Evolutionary conservation across 2,888 invertebrate species (phyloP), one percentile per base, ranked within the genome.

Genomic region (Patella caerulea): DNA sequence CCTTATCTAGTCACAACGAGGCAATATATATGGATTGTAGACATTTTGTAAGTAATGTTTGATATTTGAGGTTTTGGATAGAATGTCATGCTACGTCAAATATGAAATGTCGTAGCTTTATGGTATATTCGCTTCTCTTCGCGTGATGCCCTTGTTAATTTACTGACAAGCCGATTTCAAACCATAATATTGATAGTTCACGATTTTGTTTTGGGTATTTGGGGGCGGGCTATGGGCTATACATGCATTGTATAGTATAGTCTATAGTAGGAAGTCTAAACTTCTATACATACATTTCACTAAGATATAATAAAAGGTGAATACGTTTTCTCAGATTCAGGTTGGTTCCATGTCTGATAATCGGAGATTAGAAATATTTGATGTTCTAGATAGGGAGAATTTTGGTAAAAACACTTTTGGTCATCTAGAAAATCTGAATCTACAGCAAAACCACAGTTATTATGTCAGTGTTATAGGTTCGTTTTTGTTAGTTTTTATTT

Each of bases 1-100:
- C 83, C n/a, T 56, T 86, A 45, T 86, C 86, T 14, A 77, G 79
- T 74, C 65, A 80, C n/a, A 73, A 79, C 12, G 76, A 78, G 15
- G 79, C 83, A 53, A 81, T 75, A 14, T 77, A 78, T 65, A 78
- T 76, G 45, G 77, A 75, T 65, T 85, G 84, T 81, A 83, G 81
- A 80, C 71, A 59, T 71, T 86, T 79, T 81, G 85, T 85, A 81
- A 84, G 84, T 83, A 69, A 29, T 29, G 3, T 29, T 29, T 29
- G 29, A 29, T 29, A 29, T 29, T 29, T 29, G 29, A 29, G 29
- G 29, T 29, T 5, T 17, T 12, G 29, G 14, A 24, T 69, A 69
- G 69, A 29, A 29, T 29, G 29, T 29, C 29, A 29, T 29, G 29
- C 29, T 29, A 29, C 29, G 29, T 29, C 29, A 29, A 29, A 29